phyloP scores from a whole-genome alignment of 2,888 invertebrate genomes.

The Caradrina kadenii region DNA sequence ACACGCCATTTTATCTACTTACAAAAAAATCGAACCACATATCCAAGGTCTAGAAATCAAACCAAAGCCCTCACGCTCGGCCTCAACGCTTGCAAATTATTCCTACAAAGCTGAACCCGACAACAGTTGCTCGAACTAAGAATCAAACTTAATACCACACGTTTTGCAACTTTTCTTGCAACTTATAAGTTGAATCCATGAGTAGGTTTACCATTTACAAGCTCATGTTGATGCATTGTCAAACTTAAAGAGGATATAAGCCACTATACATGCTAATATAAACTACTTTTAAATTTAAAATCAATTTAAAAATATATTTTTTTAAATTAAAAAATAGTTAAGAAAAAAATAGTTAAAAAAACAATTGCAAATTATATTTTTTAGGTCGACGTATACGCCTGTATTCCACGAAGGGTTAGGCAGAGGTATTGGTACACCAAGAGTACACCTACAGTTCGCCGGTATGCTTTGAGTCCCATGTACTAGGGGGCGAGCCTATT shows the following conservation, averaged over 20 bases:
- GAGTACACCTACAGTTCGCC: no score
- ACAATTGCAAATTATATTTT: no score
- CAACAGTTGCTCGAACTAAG: conserved; percentile 30
- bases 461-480: no score
- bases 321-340: no score
- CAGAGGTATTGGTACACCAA: no score
- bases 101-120: no score
- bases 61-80: conserved; percentile 16
- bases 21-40: neutral
- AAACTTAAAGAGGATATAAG: neutral
- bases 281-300: neutral
- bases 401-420: no score
- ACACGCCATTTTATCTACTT: neutral
- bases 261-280: conserved; percentile 21
- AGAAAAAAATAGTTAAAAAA: no score
- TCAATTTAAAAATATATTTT: no score
- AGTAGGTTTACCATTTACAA: conserved; percentile 7
- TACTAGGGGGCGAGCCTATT: no score
- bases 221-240: neutral
- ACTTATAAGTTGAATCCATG: conserved; percentile 35
- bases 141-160: conserved; percentile 39
- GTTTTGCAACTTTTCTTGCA: conserved; percentile 15
- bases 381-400: no score
- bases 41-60: neutral
- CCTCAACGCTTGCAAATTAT: conserved; percentile 15